Percentiles rank a stretch among this genome's conserved stretches.
phyloP scores from a whole-genome alignment of 1,140 invertebrate genomes.

The Phymorhynchus buccinoides region DNA sequence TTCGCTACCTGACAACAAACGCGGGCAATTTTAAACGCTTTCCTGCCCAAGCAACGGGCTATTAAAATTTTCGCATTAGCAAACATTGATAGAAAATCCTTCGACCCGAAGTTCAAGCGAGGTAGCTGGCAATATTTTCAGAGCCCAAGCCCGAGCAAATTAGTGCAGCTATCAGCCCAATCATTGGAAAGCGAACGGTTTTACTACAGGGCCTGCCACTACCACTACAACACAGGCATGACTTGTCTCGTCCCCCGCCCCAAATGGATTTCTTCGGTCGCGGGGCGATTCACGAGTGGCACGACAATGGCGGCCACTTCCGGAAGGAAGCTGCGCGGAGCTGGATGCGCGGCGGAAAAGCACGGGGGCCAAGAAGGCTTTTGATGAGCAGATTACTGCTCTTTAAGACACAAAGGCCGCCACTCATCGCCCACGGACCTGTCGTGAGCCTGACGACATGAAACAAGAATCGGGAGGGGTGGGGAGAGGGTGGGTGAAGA shows the following conservation, averaged over 20 bases:
- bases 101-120: too few species aligned
- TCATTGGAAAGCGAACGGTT: background rate
- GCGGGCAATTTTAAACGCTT: slow-evolving; percentile 2
- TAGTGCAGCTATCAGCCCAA: slow-evolving; percentile 12
- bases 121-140: background rate
- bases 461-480: background rate
- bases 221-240: too few species aligned
- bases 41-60: slow-evolving; percentile 5
- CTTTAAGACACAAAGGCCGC: slow-evolving; percentile 33
- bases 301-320: slow-evolving; percentile 34
- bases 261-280: slow-evolving; percentile 46
- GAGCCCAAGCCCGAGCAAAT: background rate
- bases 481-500: background rate
- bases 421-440: slow-evolving; percentile 30
- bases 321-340: slow-evolving; percentile 30
- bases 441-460: slow-evolving; percentile 9
- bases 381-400: slow-evolving; percentile 41
- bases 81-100: slow-evolving; percentile 27
- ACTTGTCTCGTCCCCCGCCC: slow-evolving; percentile 14
- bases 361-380: slow-evolving; percentile 32
- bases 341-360: slow-evolving; percentile 36
- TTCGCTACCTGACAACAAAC: background rate
- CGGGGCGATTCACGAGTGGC: slow-evolving; percentile 28
- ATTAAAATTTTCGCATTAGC: slow-evolving; percentile 29
- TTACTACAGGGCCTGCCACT: background rate